phyloP scores from a whole-genome alignment of 2,888 invertebrate species.

The Branchellion lobata region DNA sequence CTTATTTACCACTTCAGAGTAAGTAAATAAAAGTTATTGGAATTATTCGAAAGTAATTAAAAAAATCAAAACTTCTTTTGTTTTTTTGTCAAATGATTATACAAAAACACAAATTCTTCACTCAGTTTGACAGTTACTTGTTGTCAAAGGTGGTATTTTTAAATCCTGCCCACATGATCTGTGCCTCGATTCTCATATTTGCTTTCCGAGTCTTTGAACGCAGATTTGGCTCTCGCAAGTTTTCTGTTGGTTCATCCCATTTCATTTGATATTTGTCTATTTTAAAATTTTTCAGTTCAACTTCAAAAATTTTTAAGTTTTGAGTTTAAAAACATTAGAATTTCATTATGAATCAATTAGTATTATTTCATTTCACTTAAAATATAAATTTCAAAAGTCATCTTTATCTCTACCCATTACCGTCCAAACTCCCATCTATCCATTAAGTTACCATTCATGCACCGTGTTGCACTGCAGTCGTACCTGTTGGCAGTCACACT shows the following conservation, averaged over 20 bases:
- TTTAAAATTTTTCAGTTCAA: background rate
- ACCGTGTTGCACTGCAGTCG: too few relatives aligned
- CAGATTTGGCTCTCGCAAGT: conserved; percentile 65
- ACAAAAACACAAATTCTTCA: conserved; percentile 34
- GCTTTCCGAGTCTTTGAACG: conserved; percentile 66
- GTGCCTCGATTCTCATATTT: conserved; percentile 65
- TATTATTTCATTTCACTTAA: too few relatives aligned
- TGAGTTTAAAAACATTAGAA: background rate
- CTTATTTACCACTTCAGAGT: conserved; percentile 8
- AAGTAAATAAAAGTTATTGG: background rate
- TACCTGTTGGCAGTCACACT: conserved; percentile 47
- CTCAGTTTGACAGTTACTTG: conserved; percentile 63
- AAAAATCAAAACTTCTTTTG: conserved; percentile 1
- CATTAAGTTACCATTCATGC: too few relatives aligned
- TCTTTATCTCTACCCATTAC: too few relatives aligned
- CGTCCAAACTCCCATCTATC: too few relatives aligned
- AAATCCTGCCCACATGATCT: conserved; percentile 65
- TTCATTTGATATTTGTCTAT: too few relatives aligned
- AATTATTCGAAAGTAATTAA: background rate
- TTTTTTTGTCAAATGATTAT: background rate
- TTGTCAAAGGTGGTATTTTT: conserved; percentile 64
- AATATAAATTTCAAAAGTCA: too few relatives aligned
- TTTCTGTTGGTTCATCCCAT: conserved; percentile 52
- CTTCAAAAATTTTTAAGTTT: background rate
- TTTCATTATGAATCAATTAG: background rate